Conservation (phyloP, 2,797 vertebrate genomes). For the Orestias chungarensis region DNA sequence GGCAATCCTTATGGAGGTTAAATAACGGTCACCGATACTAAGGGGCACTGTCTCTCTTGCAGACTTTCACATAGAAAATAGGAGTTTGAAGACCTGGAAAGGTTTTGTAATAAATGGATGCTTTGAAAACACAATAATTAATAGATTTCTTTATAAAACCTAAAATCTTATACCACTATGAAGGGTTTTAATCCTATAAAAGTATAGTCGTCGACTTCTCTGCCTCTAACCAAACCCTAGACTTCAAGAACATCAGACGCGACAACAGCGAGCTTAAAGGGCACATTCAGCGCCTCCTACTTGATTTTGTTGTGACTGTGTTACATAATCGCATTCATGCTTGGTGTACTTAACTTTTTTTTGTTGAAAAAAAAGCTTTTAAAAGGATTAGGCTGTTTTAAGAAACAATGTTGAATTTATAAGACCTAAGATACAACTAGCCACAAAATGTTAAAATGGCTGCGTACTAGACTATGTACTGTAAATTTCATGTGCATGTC, state of each 20-base stretch:
- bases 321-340: not conserved
- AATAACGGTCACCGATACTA: not conserved
- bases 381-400: not conserved
- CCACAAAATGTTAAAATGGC: not conserved
- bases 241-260: not conserved
- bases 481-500: not conserved
- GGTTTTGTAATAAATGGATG: not conserved
- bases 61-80: too few species aligned
- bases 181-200: not conserved
- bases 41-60: too few species aligned
- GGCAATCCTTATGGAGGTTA: not conserved
- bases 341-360: not conserved
- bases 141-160: not conserved
- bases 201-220: not conserved
- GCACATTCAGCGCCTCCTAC: not conserved
- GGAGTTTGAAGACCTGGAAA: not conserved
- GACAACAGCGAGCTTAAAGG: slow-evolving; percentile 2
- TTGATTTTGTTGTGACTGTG: not conserved
- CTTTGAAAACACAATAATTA: not conserved
- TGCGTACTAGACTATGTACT: not conserved
- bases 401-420: not conserved
- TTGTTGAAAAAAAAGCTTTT: not conserved
- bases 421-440: not conserved
- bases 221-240: not conserved
- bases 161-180: not conserved